A percentile compares a stretch with the other conserved stretches of the same genome.
phyloP scores from a whole-genome alignment of 2,888 invertebrate genomes.

The Scrobipalpa atriplicella region DNA sequence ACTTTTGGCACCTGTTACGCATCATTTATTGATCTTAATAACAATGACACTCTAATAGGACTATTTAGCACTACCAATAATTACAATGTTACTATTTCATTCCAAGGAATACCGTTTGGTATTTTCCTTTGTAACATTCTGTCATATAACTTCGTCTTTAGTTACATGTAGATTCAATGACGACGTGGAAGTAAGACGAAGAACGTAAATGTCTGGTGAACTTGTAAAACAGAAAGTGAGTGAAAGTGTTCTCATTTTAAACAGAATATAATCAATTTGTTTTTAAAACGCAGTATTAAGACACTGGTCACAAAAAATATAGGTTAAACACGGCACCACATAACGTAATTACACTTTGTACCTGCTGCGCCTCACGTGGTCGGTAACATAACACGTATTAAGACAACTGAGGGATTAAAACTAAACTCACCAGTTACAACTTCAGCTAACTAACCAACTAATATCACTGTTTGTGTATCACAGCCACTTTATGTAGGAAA shows the following conservation, averaged over 20 bases:
- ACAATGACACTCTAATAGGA: neutral
- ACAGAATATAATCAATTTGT: neutral
- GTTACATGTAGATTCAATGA: neutral
- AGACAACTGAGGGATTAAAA: neutral
- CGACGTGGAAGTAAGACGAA: neutral
- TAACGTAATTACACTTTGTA: conserved; percentile 33
- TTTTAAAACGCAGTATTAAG: neutral
- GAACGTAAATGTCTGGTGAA: neutral
- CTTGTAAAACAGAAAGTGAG: neutral
- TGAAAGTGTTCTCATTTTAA: conserved; percentile 14
- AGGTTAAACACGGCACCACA: conserved; percentile 25
- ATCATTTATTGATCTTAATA: neutral
- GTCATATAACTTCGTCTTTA: neutral
- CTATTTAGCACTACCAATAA: neutral
- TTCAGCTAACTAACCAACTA: conserved; percentile 31
- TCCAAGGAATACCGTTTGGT: neutral
- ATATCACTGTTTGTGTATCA: conserved; percentile 38
- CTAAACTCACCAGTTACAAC: conserved; percentile 25
- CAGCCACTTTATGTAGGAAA: conserved; percentile 39
- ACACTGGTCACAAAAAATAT: conserved; percentile 1
- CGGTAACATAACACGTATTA: neutral
- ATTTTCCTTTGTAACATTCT: neutral
- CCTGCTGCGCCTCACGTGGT: conserved; percentile 34
- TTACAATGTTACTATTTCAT: neutral
- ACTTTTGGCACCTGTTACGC: conserved; percentile 1